Conservation (phyloP, 2,888 invertebrate species). For the Lamellibrachia columna region DNA sequence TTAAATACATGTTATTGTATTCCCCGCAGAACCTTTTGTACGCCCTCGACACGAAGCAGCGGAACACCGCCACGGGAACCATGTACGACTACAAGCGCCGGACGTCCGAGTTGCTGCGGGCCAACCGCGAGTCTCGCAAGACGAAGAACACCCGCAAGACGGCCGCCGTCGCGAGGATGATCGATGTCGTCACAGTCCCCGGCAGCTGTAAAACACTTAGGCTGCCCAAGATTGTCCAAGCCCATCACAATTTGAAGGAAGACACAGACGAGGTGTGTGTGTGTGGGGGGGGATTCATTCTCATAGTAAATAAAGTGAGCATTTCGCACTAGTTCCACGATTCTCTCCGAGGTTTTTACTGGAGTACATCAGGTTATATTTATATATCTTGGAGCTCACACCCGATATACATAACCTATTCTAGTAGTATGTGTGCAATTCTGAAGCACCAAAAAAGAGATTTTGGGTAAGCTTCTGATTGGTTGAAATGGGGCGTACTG, state of each 20-base stretch:
- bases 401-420: no score
- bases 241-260: neutral
- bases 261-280: neutral
- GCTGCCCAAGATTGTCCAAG: neutral
- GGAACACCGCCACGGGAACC: neutral
- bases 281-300: no score
- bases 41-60: slow-evolving; percentile 25
- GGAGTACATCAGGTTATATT: no score
- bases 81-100: slow-evolving; percentile 21
- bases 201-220: neutral
- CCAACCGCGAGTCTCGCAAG: neutral
- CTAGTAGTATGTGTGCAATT: no score
- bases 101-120: neutral
- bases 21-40: neutral
- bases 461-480: no score
- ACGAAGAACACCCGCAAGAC: neutral
- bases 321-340: no score
- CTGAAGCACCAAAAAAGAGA: no score
- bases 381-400: no score
- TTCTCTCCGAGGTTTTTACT: no score
- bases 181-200: neutral
- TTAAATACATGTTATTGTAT: neutral
- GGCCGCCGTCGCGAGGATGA: neutral
- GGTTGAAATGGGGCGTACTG: no score
- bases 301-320: no score